Evolutionary conservation across 2,888 invertebrate genomes (phyloP).

Genomic region (Trissonchulus sp.): DNA sequence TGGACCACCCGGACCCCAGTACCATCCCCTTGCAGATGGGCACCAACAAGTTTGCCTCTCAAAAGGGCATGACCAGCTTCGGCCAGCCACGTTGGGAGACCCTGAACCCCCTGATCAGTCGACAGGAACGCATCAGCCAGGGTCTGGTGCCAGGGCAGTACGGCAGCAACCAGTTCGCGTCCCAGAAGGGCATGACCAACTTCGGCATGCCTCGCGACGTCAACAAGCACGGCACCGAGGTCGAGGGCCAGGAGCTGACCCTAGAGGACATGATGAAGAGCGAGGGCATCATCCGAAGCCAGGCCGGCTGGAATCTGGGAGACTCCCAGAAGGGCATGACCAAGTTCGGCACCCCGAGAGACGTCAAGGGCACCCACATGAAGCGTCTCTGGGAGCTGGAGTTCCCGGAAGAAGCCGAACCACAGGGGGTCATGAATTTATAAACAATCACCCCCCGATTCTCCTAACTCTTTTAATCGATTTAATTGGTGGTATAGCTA

Average conservation of each 20-base stretch:
- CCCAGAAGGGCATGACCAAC: constrained; percentile 47
- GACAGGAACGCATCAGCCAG: constrained; percentile 49
- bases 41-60: constrained; percentile 50
- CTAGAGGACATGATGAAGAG: constrained; percentile 44
- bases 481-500: no score
- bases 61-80: constrained; percentile 51
- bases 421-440: constrained; percentile 5
- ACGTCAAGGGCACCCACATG: constrained; percentile 51
- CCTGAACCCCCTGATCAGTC: constrained; percentile 47
- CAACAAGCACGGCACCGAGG: constrained; percentile 35
- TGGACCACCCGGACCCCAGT: constrained; percentile 48
- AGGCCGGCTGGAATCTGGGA: constrained; percentile 52
- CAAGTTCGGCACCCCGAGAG: constrained; percentile 49
- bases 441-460: neutral
- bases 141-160: constrained; percentile 30
- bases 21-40: constrained; percentile 51
- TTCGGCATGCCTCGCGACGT: constrained; percentile 38
- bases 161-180: constrained; percentile 38
- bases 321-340: constrained; percentile 52
- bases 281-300: constrained; percentile 50
- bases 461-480: no score
- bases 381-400: constrained; percentile 52
- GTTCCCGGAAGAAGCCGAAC: constrained; percentile 46
- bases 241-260: constrained; percentile 44
- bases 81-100: constrained; percentile 48